Evolutionary conservation across 2,113 vertebrate genomes (phyloP).

Genomic region (Okapia johnstoni): DNA sequence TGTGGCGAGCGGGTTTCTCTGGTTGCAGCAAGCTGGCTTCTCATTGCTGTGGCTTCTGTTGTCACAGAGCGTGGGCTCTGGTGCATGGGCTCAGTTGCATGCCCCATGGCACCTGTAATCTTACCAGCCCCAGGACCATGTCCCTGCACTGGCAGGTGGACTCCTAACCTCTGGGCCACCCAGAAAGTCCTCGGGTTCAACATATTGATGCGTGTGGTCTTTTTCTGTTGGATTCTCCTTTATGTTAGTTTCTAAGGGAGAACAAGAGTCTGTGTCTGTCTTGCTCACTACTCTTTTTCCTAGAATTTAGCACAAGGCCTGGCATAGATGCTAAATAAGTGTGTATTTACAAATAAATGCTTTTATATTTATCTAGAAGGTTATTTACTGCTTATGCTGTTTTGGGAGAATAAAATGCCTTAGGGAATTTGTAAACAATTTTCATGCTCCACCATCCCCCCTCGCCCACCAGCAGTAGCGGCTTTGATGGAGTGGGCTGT

Average conservation of each 20-base stretch:
- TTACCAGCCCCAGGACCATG: background rate
- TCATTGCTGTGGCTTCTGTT: background rate
- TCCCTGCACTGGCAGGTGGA: background rate
- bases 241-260: background rate
- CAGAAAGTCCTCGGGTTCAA: background rate
- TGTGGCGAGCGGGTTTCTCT: background rate
- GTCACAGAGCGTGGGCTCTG: background rate
- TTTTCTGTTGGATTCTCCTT: background rate
- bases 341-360: background rate
- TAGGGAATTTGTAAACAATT: slow-evolving; percentile 36
- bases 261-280: background rate
- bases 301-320: background rate
- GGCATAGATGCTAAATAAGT: background rate
- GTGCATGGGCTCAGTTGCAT: background rate
- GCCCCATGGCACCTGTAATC: background rate
- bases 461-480: background rate
- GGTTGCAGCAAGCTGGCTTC: background rate
- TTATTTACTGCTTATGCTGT: slow-evolving; percentile 39
- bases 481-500: background rate
- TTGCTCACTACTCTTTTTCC: background rate
- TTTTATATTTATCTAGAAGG: slow-evolving; percentile 35
- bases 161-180: background rate
- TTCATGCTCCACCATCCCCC: background rate
- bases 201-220: background rate
- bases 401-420: slow-evolving; percentile 29